Conservation (phyloP, 2,888 invertebrate genomes). For the Empis livida region DNA sequence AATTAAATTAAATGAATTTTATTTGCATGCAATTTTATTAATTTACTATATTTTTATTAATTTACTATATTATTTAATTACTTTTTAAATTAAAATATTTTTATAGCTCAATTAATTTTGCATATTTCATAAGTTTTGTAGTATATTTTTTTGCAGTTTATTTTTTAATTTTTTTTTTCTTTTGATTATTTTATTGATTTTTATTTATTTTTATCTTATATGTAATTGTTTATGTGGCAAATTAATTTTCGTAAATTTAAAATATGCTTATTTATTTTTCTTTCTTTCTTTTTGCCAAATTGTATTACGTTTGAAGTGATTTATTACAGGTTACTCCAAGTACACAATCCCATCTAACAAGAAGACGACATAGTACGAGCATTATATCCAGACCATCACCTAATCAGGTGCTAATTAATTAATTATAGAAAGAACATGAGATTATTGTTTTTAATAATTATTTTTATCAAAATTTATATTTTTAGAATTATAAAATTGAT, state of each 20-base stretch:
- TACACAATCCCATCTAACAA: constrained; percentile 50
- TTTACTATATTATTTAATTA: background rate
- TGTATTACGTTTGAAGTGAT: constrained; percentile 18
- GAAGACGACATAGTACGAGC: constrained; percentile 60
- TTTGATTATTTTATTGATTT: constrained; percentile 5
- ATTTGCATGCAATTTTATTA: too few species aligned
- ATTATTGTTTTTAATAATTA: too few species aligned
- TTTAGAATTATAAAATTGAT: too few species aligned
- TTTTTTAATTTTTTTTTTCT: constrained; percentile 8
- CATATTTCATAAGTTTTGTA: background rate
- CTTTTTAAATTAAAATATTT: background rate
- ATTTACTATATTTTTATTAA: background rate
- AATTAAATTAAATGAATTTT: too few species aligned
- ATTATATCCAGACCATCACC: constrained; percentile 36
- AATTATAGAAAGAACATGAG: background rate
- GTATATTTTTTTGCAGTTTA: constrained; percentile 8
- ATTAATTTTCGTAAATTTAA: constrained; percentile 3
- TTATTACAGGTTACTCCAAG: constrained; percentile 42
- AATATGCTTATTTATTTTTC: constrained; percentile 7
- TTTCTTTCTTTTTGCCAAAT: constrained; percentile 11
- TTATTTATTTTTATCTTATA: background rate
- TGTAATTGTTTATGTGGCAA: constrained; percentile 1
- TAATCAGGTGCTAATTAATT: constrained; percentile 28
- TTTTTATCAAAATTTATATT: too few species aligned
- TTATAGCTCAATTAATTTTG: background rate